A percentile compares a stretch with the other conserved stretches of the same genome.
phyloP scores from a whole-genome alignment of 2,888 invertebrate genomes.

The Thereva nobilitata region DNA sequence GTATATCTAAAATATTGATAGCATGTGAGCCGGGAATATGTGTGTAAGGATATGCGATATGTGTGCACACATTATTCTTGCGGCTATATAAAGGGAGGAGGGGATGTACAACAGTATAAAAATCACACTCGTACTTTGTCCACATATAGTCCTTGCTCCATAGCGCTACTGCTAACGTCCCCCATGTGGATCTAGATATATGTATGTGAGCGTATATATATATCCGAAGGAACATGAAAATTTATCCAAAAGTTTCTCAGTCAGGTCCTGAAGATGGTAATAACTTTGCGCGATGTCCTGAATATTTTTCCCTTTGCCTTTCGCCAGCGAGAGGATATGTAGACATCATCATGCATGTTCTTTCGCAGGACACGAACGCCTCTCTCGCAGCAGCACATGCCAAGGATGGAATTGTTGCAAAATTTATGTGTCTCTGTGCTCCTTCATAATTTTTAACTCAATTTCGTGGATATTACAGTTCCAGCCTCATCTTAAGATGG shows the following conservation, averaged over 20 bases:
- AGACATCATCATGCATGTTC: too few species aligned
- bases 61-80: conserved; percentile 11
- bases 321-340: background rate
- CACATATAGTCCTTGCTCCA: background rate
- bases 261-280: conserved; percentile 5
- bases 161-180: too few species aligned
- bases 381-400: background rate
- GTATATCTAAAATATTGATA: conserved; percentile 34
- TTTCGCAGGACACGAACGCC: too few species aligned
- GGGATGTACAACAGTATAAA: background rate
- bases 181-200: too few species aligned
- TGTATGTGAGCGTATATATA: too few species aligned
- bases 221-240: background rate
- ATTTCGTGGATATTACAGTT: conserved; percentile 25
- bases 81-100: background rate
- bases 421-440: conserved; percentile 30
- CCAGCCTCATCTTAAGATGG: background rate
- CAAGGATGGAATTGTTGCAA: conserved; percentile 10
- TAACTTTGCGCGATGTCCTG: conserved; percentile 24
- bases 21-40: background rate
- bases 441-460: conserved; percentile 30
- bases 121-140: conserved; percentile 16
- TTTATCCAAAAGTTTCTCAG: conserved; percentile 27
- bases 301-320: conserved; percentile 15
- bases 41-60: background rate